Conservation (phyloP, 2,113 vertebrate genomes). For the Larimichthys polyactis region DNA sequence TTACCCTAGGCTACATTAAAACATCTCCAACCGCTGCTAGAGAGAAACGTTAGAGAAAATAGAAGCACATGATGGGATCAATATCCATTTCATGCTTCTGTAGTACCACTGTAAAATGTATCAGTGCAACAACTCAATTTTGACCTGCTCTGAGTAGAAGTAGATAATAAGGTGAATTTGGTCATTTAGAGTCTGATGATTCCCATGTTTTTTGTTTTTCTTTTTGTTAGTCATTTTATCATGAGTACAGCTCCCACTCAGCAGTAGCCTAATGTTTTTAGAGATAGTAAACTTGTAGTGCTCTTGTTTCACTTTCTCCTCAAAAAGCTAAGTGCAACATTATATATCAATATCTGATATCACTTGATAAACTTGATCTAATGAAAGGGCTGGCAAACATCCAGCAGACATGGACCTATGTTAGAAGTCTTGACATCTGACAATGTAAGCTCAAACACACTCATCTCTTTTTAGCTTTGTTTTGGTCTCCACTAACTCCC, state of each 20-base stretch:
- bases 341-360: no score
- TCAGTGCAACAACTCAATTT: conserved; percentile 44
- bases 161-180: conserved; percentile 28
- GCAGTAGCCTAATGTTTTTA: conserved; percentile 42
- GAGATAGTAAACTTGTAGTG: background rate
- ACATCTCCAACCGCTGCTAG: background rate
- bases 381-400: no score
- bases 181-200: conserved; percentile 51
- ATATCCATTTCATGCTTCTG: conserved; percentile 74
- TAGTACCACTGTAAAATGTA: conserved; percentile 41
- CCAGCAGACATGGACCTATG: no score
- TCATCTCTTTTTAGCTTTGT: no score
- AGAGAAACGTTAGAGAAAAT: conserved; percentile 23
- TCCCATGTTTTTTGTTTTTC: background rate
- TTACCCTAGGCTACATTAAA: background rate
- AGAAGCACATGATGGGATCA: conserved; percentile 43
- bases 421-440: no score
- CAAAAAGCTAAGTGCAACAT: conserved; percentile 1
- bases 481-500: no score
- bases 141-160: conserved; percentile 9
- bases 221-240: conserved; percentile 27
- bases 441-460: no score
- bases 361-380: no score
- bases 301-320: conserved; percentile 2
- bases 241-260: conserved; percentile 13